phyloP scores from a whole-genome alignment of 2,888 invertebrate species.

The Coleophora deauratella region DNA sequence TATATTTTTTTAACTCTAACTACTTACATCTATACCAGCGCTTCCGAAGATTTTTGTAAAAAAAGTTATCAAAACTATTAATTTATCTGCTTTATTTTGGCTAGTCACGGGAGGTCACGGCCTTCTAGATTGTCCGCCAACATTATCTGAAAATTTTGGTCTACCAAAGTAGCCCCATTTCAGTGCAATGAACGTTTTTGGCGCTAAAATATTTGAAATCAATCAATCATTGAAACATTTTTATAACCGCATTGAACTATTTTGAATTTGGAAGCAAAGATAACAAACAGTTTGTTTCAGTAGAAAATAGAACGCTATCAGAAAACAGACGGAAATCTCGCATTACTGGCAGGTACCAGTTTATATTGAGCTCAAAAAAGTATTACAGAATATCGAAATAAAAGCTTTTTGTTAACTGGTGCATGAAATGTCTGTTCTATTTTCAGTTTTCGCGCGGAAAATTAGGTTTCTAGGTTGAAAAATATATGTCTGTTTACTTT shows the following conservation, averaged over 20 bases:
- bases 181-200: too few relatives aligned
- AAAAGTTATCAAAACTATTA: too few relatives aligned
- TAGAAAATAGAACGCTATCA: constrained; percentile 17
- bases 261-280: constrained; percentile 15
- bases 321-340: constrained; percentile 21
- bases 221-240: constrained; percentile 7
- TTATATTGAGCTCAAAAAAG: constrained; percentile 2
- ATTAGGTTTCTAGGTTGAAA: constrained; percentile 49
- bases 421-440: constrained; percentile 11
- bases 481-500: constrained; percentile 15
- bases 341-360: constrained; percentile 17
- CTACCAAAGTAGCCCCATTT: too few relatives aligned
- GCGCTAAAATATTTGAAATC: not conserved
- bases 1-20: too few relatives aligned
- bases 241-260: constrained; percentile 11
- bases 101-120: too few relatives aligned
- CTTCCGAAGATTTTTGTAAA: too few relatives aligned
- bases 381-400: not conserved
- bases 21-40: too few relatives aligned
- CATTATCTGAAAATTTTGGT: too few relatives aligned
- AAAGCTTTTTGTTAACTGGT: constrained; percentile 3
- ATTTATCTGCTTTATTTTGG: too few relatives aligned
- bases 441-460: constrained; percentile 19
- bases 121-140: too few relatives aligned
- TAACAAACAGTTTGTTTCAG: constrained; percentile 18